A percentile compares a stretch with the other conserved stretches of the same genome.
Conservation (phyloP, 2,113 vertebrate genomes). For the Chaenogobius annularis region DNA sequence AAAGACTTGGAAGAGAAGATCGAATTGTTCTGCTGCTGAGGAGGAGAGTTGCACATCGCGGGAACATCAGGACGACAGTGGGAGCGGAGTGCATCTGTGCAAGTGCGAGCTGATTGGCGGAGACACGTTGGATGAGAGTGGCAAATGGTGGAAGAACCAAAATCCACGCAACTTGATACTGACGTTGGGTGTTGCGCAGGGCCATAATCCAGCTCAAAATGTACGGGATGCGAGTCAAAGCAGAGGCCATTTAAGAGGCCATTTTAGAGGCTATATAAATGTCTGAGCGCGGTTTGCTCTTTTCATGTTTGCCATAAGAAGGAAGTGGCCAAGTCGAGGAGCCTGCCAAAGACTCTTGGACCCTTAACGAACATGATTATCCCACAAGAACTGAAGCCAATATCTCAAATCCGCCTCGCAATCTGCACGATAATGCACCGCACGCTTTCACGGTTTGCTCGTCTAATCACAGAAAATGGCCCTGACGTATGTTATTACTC, state of each 20-base stretch:
- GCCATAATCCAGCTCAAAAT: too few relatives aligned
- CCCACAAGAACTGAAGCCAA: constrained; percentile 1
- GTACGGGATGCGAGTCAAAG: too few relatives aligned
- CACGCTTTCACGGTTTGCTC: neutral
- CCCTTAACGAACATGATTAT: constrained; percentile 1
- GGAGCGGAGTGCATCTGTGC: too few relatives aligned
- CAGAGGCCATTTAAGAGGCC: neutral
- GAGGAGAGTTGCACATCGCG: too few relatives aligned
- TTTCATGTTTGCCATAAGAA: constrained; percentile 1
- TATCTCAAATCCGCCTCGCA: neutral
- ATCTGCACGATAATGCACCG: neutral
- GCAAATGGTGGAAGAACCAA: too few relatives aligned
- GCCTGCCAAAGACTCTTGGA: constrained; percentile 18
- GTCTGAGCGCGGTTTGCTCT: neutral
- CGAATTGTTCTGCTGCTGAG: too few relatives aligned
- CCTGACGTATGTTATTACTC: neutral
- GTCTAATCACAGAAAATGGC: constrained; percentile 1
- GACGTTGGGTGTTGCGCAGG: too few relatives aligned
- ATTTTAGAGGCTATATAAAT: neutral
- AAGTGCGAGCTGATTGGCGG: too few relatives aligned
- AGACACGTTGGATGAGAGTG: too few relatives aligned
- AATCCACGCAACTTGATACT: too few relatives aligned
- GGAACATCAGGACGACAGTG: too few relatives aligned
- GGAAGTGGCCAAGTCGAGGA: neutral
- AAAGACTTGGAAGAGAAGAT: too few relatives aligned